These are phyloP conservation scores for Eudyptes chrysolophus DNA, from an alignment of 2,113 vertebrate genomes.

Conservation along the genomic window DNA sequence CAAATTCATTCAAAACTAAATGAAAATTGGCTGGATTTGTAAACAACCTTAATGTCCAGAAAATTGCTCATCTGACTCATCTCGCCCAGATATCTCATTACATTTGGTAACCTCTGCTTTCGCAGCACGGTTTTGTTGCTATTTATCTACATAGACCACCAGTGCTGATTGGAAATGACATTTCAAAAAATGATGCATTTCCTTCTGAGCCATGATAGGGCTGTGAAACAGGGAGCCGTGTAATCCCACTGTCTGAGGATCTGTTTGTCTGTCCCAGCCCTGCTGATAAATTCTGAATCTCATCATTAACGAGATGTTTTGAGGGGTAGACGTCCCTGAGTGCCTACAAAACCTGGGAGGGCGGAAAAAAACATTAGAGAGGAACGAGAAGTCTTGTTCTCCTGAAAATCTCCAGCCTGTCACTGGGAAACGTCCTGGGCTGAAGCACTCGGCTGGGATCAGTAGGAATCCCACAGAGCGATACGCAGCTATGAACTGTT, in stretches of 20 bases:
- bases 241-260: accelerated
- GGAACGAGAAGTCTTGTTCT: no score
- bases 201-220: background rate
- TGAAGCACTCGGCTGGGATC: background rate
- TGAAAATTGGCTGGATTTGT: slow-evolving; percentile 13
- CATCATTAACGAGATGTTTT: background rate
- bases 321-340: background rate
- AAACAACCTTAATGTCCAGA: background rate
- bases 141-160: background rate
- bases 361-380: background rate
- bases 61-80: background rate
- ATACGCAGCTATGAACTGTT: accelerated
- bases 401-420: background rate
- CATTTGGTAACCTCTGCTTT: background rate
- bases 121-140: background rate
- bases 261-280: background rate
- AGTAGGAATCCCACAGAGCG: no score
- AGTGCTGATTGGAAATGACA: background rate
- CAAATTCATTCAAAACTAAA: background rate
- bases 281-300: background rate
- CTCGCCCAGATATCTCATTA: background rate
- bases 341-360: background rate
- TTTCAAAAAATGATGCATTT: background rate
- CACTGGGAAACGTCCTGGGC: background rate
- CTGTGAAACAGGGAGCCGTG: accelerated